Percentiles rank a stretch among this genome's conserved stretches.
Conservation (phyloP, 2,113 vertebrate genomes). For the Craseonycteris thonglongyai region DNA sequence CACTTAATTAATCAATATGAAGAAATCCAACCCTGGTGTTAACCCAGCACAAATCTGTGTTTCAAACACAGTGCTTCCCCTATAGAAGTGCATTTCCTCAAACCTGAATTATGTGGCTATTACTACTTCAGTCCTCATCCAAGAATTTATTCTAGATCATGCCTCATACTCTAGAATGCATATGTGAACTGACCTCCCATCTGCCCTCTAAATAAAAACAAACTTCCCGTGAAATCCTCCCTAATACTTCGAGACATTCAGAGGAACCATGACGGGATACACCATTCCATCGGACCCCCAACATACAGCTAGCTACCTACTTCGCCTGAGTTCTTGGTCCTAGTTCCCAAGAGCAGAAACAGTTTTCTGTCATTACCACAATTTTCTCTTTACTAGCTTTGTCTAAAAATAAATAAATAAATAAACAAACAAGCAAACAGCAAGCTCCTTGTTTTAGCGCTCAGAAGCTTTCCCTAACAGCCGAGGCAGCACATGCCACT, state of each 20-base stretch:
- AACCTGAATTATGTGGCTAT: neutral
- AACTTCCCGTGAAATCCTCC: neutral
- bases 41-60: neutral
- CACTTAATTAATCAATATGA: slow-evolving; percentile 6
- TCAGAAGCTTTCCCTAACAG: slow-evolving; percentile 22
- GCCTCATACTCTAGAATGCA: neutral
- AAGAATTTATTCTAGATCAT: neutral
- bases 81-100: neutral
- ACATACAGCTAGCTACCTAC: neutral
- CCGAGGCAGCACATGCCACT: neutral
- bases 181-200: neutral
- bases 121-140: neutral
- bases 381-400: neutral
- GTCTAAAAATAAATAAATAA: neutral
- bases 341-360: neutral
- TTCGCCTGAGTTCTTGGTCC: neutral
- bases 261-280: neutral
- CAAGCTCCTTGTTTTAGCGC: neutral
- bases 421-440: too few relatives aligned
- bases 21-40: neutral
- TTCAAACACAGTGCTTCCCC: neutral
- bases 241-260: neutral
- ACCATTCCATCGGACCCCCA: neutral
- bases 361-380: slow-evolving; percentile 13
- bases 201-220: neutral